phyloP scores from a whole-genome alignment of 2,113 vertebrate species.

The Pitta sordida region DNA sequence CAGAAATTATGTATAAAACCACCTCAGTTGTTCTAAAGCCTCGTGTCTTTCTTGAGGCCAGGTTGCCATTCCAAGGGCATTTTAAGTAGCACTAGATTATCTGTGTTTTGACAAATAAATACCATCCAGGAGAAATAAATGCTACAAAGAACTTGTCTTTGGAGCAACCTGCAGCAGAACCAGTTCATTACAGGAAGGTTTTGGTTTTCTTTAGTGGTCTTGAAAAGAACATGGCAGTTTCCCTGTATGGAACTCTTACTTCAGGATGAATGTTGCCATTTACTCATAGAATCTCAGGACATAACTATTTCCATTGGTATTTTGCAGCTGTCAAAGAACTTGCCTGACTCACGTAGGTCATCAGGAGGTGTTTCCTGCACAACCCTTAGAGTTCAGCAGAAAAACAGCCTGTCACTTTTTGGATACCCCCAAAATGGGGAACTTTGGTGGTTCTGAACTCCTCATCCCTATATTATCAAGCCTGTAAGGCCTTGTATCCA shows the following conservation, averaged over 20 bases:
- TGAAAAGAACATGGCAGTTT: neutral
- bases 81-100: neutral
- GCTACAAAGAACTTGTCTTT: neutral
- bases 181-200: neutral
- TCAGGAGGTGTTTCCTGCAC: neutral
- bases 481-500: neutral
- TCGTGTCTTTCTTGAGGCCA: neutral
- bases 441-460: neutral
- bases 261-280: neutral
- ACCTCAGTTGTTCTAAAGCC: neutral
- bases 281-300: neutral
- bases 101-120: neutral
- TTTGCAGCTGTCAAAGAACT: neutral
- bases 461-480: neutral
- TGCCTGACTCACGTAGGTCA: neutral
- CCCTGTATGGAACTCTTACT: neutral
- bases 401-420: neutral
- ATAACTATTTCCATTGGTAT: fast-evolving
- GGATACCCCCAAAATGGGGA: neutral
- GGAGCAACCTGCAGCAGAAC: neutral
- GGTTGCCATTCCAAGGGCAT: neutral
- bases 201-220: neutral
- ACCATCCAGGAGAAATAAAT: neutral
- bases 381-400: neutral
- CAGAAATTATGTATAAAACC: neutral